Base-by-base conservation (phyloP, 2,888 invertebrate genomes). In the Terebella lapidaria region DNA sequence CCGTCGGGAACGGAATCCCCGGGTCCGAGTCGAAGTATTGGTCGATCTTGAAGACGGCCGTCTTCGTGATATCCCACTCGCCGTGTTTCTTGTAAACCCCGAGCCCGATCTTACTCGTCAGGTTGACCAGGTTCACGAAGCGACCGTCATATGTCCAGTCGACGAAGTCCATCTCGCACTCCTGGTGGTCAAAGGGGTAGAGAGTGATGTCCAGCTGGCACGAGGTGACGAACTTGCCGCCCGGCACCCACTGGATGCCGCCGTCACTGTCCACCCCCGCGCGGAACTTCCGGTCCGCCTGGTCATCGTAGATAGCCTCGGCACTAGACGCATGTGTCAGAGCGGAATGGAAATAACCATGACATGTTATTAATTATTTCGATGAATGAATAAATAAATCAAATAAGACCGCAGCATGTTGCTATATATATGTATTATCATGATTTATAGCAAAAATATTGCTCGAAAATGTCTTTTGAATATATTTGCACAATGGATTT, bases 201-300 rank as follows among this genome's bases (percentile, higher is more conserved):
- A 65, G 64, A 15, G 66, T 67, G 56, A 72, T 72, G 59, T 72
- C 69, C 30, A 72, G 63, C 51, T 72, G 68, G 53, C 72, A 72
- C 22, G 64, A 63, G 10, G 71, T 72, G 47, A 54, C 53, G 51
- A 71, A 72, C 49, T 69, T 67, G 0, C 72, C 72, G 1, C 70
- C 72, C 3, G 72, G 72, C 18, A 72, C 71, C 72, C 72, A 72
- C 46, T 70, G 62, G 2, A 72, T 57, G 5, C 30, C 47, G 2
- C 72, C 72, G 51, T 69, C 65, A 35, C 53, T 10, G 57, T 69
- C 62, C 10, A 72, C 61, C 1, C 66, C 65, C 10, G 68, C 69
- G 5, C 69, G 59, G 62, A 72, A 72, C 56, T 65, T 64, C 61
- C 64, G 62, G 63, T 70, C 69, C 0, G 63, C 66, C 15, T 62